Evolutionary conservation across 2,113 vertebrate species (phyloP), one percentile per base, ranked within the genome.

Genomic region (Polyodon spathula): DNA sequence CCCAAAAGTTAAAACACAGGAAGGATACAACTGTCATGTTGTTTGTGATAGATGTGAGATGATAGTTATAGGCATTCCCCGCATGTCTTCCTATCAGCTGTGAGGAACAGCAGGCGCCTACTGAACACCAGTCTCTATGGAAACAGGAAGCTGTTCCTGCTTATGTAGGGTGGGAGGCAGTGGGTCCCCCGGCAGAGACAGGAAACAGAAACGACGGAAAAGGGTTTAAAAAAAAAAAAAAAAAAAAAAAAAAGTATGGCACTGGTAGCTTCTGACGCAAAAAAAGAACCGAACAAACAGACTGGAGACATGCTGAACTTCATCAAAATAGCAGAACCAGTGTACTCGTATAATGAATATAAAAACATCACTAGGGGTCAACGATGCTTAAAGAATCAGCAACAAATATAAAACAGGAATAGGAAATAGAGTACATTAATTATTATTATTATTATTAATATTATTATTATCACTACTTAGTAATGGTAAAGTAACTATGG

Each of bases 1-100:
- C 27, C 27, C 27, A 27, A 27, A 27, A 27, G 27, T 27, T 27
- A n/a, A 17, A 12, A 9, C 16, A 54, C 48, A 12, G 39, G 6
- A 42, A 67, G 66, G 37, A 54, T 16, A 12, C 54, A 57, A 48
- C n/a, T 40, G 40, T 54, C 46, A n/a, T 54, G 61, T 51, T 7
- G 14, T 50, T 50, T 50, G 10, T 7, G 6, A 39, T 17, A 39
- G 50, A 12, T 56, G 48, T 51, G 67, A 40, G 66, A 68, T 63
- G 58, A 52, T 16, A 60, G 66, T 59, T 55, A 66, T 15, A 10
- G 58, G 51, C 63, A 69, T 71, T 69, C 69, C 58, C n/a, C 1
- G 38, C 41, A 61, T 61, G 41, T 56, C 63, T 67, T 62, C 46
- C 46, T 51, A 44, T 65, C 62, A 65, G 58, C 53, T 59, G 40